Evolutionary conservation across 37 sponge, comb jelly and placozoan species (phyloP), one percentile per base, ranked within the genome.

Genomic region (Aphrocallistes beatrix): DNA sequence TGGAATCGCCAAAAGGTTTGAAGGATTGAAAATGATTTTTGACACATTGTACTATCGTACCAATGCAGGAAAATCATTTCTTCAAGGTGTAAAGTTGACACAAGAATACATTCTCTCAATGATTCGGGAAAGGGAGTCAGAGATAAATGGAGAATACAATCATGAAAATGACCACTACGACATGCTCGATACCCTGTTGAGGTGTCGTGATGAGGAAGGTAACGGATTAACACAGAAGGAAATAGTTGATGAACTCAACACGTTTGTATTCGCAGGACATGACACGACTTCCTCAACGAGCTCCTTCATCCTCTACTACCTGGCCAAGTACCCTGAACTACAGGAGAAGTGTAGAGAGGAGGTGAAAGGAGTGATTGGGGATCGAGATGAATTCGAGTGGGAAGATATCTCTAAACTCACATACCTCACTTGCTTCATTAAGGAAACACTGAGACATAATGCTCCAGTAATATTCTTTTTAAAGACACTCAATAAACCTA

Each of bases 301-400:
- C 28, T 38, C 38, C 8, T 82, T 37, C 39, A 1, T 38, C 37
- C 28, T 82, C 39, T 82, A 82, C 83, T 30, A 21, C 83, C 39
- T 82, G 28, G 38, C 83, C 25, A 38, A 37, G 23, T 8, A 82
- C 39, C 39, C 83, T 25, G 39, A 37, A 8, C 39, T 82, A 3
- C 83, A 82, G 28, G 19, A 82, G 83, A n/a, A 37, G 38, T 82
- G 83, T 17, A 37, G 83, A 38, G 83, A 82, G 8, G 83, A 82
- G n/a, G 75, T 60, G 3, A 32, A 3, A 30, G n/a, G 75, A 25
- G 75, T 60, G 25, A 60, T 60, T 19, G 75, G 75, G n/a, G 75
- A 28, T 32, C 10, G 75, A 13, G 21, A 13, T 13, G 75, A 60
- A 30, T 3, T 60, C 8, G 75, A 60, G n/a, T 60, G 75, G 75